Conservation (phyloP, 2,888 invertebrate species). For the Drosophila borborema region DNA sequence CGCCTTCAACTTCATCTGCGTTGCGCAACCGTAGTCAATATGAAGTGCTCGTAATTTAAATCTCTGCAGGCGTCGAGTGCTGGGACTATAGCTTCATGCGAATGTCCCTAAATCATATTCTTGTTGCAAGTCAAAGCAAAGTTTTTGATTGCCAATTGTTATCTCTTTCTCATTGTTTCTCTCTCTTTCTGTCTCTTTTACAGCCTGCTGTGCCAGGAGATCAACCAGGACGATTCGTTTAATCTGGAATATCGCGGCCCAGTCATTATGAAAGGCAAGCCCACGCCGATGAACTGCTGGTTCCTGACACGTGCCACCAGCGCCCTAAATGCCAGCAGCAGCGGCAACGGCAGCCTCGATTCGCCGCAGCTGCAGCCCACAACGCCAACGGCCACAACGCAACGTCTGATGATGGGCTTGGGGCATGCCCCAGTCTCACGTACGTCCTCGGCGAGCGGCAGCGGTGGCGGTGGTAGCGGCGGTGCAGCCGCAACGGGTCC, state of each 20-base stretch:
- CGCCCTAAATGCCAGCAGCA: conserved; percentile 47
- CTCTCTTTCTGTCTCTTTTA: conserved; percentile 73
- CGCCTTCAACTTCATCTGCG: neutral
- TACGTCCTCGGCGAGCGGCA: conserved; percentile 66
- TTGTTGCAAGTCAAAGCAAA: conserved; percentile 2
- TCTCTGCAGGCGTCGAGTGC: conserved; percentile 14
- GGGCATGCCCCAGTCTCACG: conserved; percentile 71
- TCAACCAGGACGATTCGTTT: conserved; percentile 94
- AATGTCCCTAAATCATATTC: conserved; percentile 40
- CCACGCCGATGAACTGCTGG: conserved; percentile 97
- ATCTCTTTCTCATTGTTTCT: neutral
- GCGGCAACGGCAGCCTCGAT: conserved; percentile 76
- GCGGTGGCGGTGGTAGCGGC: conserved; percentile 18
- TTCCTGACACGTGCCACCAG: conserved; percentile 88
- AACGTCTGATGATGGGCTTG: conserved; percentile 49
- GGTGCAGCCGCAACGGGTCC: conserved; percentile 42
- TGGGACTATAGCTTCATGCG: conserved; percentile 10
- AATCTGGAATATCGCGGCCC: conserved; percentile 94
- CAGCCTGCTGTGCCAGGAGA: conserved; percentile 92
- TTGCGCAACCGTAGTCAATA: neutral
- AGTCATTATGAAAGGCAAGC: conserved; percentile 96
- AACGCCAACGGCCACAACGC: conserved; percentile 62
- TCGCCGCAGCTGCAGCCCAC: conserved; percentile 72
- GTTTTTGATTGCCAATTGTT: conserved; percentile 1
- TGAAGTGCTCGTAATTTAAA: conserved; percentile 18